Evolutionary conservation across 1,140 invertebrate species (phyloP).

Genomic region (Hylaeus volcanicus): DNA sequence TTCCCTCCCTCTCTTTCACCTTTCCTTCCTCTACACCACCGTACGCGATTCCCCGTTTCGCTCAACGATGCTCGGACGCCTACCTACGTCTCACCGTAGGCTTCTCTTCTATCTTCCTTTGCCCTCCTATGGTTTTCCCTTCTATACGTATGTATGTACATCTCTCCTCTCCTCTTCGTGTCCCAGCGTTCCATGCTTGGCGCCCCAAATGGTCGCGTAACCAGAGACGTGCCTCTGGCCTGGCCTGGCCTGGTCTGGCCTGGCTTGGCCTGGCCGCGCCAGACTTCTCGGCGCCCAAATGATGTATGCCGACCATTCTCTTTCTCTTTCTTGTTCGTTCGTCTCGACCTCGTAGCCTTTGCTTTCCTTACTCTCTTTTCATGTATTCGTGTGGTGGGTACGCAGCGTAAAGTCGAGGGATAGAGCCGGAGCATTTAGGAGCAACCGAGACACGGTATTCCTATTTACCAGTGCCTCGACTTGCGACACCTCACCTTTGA

Average conservation of each 20-base stretch:
- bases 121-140: conserved; percentile 36
- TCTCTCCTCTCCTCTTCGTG: conserved; percentile 26
- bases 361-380: conserved; percentile 58
- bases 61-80: conserved; percentile 64
- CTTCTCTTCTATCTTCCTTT: conserved; percentile 39
- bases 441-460: conserved; percentile 33
- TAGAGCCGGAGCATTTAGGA: conserved; percentile 6
- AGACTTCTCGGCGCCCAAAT: conserved; percentile 81
- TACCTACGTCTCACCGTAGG: conserved; percentile 55
- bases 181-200: conserved; percentile 69
- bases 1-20: neutral
- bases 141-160: conserved; percentile 9
- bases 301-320: conserved; percentile 67
- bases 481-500: conserved; percentile 46
- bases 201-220: conserved; percentile 81
- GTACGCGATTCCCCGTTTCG: conserved; percentile 42
- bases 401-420: neutral
- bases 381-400: conserved; percentile 20
- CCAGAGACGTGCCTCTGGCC: conserved; percentile 75
- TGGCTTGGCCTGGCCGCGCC: conserved; percentile 72
- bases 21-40: conserved; percentile 11
- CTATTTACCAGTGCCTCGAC: conserved; percentile 46
- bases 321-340: conserved; percentile 12
- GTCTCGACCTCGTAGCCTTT: conserved; percentile 45
- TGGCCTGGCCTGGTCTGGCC: conserved; percentile 63